phyloP scores from a whole-genome alignment of 1,140 invertebrate genomes.

The Drosophila nasuta region DNA sequence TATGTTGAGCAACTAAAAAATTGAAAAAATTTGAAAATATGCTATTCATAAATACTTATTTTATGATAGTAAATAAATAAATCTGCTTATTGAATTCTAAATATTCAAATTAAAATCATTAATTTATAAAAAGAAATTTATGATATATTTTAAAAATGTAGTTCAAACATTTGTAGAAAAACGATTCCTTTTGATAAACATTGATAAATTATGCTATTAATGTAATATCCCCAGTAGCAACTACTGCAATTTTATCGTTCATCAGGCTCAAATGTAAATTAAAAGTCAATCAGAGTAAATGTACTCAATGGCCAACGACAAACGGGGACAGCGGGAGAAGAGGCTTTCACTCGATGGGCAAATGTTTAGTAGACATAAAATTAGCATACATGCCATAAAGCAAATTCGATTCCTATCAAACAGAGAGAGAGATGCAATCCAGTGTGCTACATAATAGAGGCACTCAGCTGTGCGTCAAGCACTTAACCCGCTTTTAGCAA shows the following conservation, averaged over 20 bases:
- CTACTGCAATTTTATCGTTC: neutral
- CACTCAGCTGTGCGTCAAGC: conserved; percentile 74
- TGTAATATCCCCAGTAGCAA: neutral
- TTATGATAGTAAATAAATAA: too few relatives aligned
- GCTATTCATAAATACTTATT: too few relatives aligned
- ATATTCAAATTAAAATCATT: too few relatives aligned
- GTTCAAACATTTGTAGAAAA: neutral
- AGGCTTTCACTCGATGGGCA: conserved; percentile 4
- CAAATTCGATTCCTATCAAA: conserved; percentile 83
- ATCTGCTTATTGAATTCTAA: too few relatives aligned
- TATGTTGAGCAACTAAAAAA: too few relatives aligned
- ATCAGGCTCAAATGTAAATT: conserved; percentile 60
- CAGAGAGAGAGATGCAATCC: conserved; percentile 3
- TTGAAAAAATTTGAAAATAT: too few relatives aligned
- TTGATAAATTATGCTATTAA: neutral
- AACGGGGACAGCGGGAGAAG: neutral
- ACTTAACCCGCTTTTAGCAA: conserved; percentile 84
- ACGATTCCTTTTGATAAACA: neutral
- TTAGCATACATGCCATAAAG: conserved; percentile 83
- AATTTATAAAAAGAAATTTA: too few relatives aligned
- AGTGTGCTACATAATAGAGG: conserved; percentile 46
- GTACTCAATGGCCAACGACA: conserved; percentile 21
- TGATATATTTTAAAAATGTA: too few relatives aligned
- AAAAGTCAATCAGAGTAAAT: conserved; percentile 66
- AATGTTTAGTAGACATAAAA: conserved; percentile 64